phyloP scores from a whole-genome alignment of 2,888 invertebrate genomes.

The Phengaris alcon region DNA sequence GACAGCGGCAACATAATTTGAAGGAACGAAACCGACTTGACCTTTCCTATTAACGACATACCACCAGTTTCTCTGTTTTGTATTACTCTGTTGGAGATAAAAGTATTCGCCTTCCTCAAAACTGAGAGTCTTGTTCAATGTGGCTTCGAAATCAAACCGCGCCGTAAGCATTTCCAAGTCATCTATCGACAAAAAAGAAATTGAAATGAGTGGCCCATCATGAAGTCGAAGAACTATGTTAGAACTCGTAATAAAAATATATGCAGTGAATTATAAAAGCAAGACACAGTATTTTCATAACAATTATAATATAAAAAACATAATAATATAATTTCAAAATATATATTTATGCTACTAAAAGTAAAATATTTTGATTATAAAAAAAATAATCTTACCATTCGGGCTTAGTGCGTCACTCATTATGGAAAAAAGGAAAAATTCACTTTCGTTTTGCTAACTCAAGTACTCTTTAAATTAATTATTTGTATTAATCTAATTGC shows the following conservation, averaged over 20 bases:
- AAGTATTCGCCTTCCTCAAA: constrained; percentile 90
- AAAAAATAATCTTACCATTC: constrained; percentile 41
- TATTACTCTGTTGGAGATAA: constrained; percentile 87
- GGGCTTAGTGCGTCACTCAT: constrained; percentile 56
- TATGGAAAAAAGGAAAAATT: constrained; percentile 34
- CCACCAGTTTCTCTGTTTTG: constrained; percentile 93
- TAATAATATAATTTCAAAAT: too few relatives aligned
- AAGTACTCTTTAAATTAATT: background rate
- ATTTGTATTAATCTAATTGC: constrained; percentile 16
- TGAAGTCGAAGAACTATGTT: background rate
- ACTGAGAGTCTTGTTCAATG: constrained; percentile 89
- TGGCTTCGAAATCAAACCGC: constrained; percentile 90
- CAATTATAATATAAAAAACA: too few relatives aligned
- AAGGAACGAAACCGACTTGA: constrained; percentile 91
- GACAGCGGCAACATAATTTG: constrained; percentile 89
- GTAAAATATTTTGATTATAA: constrained; percentile 15
- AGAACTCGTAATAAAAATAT: background rate
- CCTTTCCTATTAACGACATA: constrained; percentile 90
- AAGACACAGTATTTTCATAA: background rate
- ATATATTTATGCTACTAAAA: background rate
- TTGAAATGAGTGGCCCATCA: background rate
- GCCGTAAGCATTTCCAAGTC: constrained; percentile 90
- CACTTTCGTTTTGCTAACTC: background rate
- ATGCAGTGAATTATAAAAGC: background rate
- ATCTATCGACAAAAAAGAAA: constrained; percentile 65